Conservation (phyloP, 2,888 invertebrate genomes). For the Archips xylosteana region DNA sequence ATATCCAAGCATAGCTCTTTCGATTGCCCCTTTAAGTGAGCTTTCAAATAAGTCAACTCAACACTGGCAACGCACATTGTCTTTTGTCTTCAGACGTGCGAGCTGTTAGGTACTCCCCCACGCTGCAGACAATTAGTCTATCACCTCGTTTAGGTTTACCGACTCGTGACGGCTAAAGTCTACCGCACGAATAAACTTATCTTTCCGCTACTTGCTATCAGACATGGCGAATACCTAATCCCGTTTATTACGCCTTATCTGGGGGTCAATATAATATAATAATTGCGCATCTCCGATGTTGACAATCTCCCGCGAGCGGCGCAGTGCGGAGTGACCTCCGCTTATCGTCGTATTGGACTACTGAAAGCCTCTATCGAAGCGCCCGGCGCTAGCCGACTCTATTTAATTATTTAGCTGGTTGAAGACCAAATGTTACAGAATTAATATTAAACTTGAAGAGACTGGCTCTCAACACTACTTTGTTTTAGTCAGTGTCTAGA, state of each 20-base stretch:
- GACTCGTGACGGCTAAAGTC: background rate
- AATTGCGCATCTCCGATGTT: slow-evolving; percentile 15
- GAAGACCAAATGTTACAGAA: background rate
- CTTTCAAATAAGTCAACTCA: too few relatives aligned
- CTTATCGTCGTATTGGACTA: background rate
- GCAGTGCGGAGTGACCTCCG: background rate
- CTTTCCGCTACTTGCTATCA: background rate
- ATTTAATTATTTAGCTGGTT: background rate
- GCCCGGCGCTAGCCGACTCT: background rate
- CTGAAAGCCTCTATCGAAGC: background rate
- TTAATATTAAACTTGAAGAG: background rate
- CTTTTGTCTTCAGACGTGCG: too few relatives aligned
- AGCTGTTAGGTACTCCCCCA: too few relatives aligned
- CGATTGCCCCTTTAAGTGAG: too few relatives aligned
- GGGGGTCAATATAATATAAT: slow-evolving; percentile 9
- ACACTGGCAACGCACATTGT: too few relatives aligned
- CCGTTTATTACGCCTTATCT: background rate
- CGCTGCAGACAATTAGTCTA: background rate
- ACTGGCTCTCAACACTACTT: background rate
- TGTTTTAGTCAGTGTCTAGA: background rate
- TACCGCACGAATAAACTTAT: background rate
- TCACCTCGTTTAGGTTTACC: background rate
- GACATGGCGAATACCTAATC: background rate
- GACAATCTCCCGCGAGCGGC: background rate
- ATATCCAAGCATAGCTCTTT: too few relatives aligned